phyloP scores from a whole-genome alignment of 2,113 vertebrate species.

The Entomyzon cyanotis region DNA sequence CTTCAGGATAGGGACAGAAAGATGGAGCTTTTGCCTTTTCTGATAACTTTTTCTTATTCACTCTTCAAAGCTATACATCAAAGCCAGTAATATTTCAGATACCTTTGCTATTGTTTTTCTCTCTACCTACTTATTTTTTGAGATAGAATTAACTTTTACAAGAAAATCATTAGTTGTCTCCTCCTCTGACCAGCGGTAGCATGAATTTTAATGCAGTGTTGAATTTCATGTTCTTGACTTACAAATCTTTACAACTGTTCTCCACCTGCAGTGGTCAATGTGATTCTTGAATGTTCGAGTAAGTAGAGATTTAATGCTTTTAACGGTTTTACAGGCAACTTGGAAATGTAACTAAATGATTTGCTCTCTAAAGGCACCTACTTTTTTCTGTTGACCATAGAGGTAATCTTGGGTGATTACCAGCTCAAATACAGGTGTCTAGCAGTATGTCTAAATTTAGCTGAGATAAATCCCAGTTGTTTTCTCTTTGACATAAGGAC shows the following conservation, averaged over 20 bases:
- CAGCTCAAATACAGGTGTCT: background rate
- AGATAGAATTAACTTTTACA: background rate
- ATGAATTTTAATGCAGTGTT: background rate
- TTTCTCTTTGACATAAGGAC: background rate
- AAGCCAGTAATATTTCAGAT: background rate
- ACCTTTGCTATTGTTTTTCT: background rate
- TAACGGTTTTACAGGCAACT: background rate
- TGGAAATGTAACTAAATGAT: background rate
- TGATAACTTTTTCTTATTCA: background rate
- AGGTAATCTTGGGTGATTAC: background rate
- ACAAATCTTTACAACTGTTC: background rate
- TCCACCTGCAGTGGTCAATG: background rate
- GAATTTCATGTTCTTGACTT: background rate
- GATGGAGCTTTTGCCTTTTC: background rate
- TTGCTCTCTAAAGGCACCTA: background rate
- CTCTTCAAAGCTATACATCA: background rate
- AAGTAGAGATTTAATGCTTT: background rate
- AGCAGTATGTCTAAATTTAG: background rate
- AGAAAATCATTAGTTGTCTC: background rate
- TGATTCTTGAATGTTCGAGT: background rate
- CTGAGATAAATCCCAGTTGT: background rate
- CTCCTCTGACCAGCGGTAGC: background rate
- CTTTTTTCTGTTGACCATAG: background rate
- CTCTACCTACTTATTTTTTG: background rate
- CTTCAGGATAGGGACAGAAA: background rate